These are phyloP conservation scores for Procambarus virginalis DNA, from an alignment of 1,140 invertebrate genomes.

Conservation along the genomic window DNA sequence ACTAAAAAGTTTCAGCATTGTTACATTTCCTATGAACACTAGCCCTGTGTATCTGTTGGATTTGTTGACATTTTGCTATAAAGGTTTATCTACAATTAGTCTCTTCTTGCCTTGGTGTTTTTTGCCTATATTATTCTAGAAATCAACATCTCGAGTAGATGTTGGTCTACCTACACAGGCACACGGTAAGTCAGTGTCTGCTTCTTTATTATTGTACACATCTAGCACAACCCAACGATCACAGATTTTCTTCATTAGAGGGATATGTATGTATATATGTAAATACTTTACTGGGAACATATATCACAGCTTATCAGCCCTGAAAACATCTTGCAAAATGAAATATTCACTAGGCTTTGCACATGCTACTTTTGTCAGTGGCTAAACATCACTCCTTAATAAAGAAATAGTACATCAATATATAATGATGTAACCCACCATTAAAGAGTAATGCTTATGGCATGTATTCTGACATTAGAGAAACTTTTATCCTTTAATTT, in stretches of 20 bases:
- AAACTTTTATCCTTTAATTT: neutral
- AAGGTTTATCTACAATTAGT: no score
- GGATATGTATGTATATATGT: neutral
- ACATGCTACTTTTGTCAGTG: neutral
- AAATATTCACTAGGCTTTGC: neutral
- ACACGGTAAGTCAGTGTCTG: no score
- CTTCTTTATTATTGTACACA: neutral
- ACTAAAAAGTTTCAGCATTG: no score
- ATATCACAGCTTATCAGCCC: neutral
- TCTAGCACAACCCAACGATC: neutral
- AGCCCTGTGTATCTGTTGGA: no score
- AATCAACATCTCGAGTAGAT: no score
- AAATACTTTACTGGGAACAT: neutral
- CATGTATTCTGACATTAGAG: neutral
- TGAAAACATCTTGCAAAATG: neutral
- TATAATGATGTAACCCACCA: neutral
- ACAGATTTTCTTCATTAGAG: neutral
- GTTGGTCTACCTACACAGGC: no score
- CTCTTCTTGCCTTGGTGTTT: no score
- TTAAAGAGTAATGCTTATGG: neutral
- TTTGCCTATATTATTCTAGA: no score
- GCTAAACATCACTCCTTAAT: neutral
- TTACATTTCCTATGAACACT: no score
- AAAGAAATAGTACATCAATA: neutral
- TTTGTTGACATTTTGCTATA: no score